Evolutionary conservation across 2,797 vertebrate genomes (phyloP).

Genomic region (Propithecus perrieri): DNA sequence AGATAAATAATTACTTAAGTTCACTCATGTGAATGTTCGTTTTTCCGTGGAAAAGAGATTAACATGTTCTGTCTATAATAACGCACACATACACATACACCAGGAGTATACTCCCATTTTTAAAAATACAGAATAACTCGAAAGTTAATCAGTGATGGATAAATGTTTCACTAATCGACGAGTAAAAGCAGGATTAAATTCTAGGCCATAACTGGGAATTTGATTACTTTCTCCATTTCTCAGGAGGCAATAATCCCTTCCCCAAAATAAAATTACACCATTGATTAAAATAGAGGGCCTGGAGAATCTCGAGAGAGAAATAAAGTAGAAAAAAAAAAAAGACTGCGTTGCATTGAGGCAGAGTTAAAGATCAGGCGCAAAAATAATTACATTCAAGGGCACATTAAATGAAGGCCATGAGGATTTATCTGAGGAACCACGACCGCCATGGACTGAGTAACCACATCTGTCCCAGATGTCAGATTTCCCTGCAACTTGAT

Average conservation of each 20-base stretch:
- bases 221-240: not conserved
- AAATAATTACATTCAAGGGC: constrained; percentile 6
- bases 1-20: not conserved
- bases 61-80: not conserved
- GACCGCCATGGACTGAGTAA: not conserved
- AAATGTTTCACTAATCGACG: not conserved
- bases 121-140: constrained; percentile 17
- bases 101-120: not conserved
- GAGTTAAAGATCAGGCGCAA: not conserved
- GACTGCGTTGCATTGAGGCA: not conserved
- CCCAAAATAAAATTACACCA: not conserved
- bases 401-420: not conserved
- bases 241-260: not conserved
- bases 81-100: not conserved
- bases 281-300: not conserved
- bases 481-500: not conserved
- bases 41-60: not conserved
- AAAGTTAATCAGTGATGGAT: not conserved
- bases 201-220: constrained; percentile 60
- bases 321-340: not conserved
- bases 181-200: not conserved
- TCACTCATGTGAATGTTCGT: not conserved
- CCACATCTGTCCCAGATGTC: not conserved
- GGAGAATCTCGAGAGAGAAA: not conserved
- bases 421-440: not conserved